phyloP scores from a whole-genome alignment of 1,140 invertebrate genomes.

The Brachionus rotundiformis region DNA sequence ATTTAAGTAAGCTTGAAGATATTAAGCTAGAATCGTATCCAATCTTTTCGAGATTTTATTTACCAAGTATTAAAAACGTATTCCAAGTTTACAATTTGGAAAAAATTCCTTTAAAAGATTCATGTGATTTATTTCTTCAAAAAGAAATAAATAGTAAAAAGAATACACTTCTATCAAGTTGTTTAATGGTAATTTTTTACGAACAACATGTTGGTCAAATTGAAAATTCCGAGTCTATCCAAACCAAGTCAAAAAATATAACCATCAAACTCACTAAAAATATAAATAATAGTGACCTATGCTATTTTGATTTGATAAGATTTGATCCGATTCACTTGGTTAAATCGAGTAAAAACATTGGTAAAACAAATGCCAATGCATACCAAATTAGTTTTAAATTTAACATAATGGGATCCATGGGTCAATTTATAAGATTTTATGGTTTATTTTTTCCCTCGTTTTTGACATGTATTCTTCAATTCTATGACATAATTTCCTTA shows the following conservation, averaged over 20 bases:
- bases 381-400: not conserved
- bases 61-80: constrained; percentile 10
- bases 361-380: not conserved
- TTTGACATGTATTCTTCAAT: constrained; percentile 4
- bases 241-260: constrained; percentile 30
- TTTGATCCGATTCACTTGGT: constrained; percentile 30
- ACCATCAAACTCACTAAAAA: not conserved
- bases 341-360: not conserved
- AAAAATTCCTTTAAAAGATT: not conserved
- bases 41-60: not conserved
- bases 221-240: constrained; percentile 11
- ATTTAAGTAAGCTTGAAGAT: not conserved
- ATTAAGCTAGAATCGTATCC: not conserved
- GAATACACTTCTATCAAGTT: not conserved
- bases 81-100: not conserved
- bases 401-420: not conserved
- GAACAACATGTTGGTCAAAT: not conserved
- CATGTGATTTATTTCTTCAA: not conserved
- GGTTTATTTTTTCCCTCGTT: not conserved
- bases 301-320: constrained; percentile 17
- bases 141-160: constrained; percentile 8
- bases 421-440: constrained; percentile 48
- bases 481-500: not conserved
- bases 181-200: constrained; percentile 34
- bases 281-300: not conserved